Conservation (phyloP, 92 coral and sea anemone genomes). For the Epizoanthus illoricatus region DNA sequence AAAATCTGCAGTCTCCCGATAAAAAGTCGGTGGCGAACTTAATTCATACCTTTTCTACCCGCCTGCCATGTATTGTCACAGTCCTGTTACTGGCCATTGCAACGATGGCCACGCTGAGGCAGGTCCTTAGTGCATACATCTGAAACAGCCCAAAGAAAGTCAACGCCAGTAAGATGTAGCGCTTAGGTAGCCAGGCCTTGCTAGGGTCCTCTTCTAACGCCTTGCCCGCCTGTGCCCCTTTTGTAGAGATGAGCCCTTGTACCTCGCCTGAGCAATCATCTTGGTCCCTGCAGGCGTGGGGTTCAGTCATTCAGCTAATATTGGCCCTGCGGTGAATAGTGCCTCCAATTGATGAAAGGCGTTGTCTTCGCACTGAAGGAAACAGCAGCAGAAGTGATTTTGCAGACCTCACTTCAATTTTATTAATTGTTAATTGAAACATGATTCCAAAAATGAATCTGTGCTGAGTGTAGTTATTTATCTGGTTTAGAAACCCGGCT, state of each 20-base stretch:
- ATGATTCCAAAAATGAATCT: no score
- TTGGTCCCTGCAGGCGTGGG: neutral
- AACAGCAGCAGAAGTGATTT: no score
- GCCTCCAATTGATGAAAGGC: no score
- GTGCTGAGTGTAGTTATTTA: no score
- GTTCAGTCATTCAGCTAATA: neutral
- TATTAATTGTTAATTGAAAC: no score
- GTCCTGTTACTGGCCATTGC: constrained; percentile 66
- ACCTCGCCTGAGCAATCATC: constrained; percentile 16
- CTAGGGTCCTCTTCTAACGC: neutral
- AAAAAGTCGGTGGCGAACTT: no score
- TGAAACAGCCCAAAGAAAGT: constrained; percentile 62
- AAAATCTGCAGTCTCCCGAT: no score
- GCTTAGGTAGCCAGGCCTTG: constrained; percentile 50
- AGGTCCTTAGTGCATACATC: constrained; percentile 78
- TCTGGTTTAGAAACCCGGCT: no score
- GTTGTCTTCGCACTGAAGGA: no score
- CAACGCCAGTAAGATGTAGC: constrained; percentile 60
- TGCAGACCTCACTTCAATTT: no score
- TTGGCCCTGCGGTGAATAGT: no score
- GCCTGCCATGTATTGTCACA: constrained; percentile 35
- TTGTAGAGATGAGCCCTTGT: neutral
- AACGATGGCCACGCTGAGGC: constrained; percentile 74
- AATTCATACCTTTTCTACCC: constrained; percentile 31
- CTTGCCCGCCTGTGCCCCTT: neutral